Base-by-base conservation (phyloP, 2,113 vertebrate genomes). In the Melanocharis versteri region DNA sequence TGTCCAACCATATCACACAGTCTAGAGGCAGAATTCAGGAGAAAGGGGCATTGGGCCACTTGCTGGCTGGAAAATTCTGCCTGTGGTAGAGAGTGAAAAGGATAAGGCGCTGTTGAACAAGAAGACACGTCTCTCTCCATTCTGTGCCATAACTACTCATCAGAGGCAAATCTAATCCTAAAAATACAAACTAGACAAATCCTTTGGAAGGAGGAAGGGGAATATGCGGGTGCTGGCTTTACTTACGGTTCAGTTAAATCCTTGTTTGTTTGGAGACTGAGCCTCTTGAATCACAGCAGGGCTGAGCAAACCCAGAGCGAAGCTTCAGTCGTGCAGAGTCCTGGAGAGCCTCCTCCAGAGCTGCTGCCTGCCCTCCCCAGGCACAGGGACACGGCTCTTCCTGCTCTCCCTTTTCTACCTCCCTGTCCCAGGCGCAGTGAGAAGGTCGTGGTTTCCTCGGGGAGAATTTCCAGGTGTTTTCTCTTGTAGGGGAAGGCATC, bases 181-280 rank as follows among this genome's bases (percentile, higher is more conserved):
- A 83, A 90, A 91, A 89, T 42, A 87, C 77, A 92, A 92, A 92
- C 89, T 39, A 93, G 76, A 61, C 62, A 92, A 81, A 92, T 92
- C 68, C 68, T 78, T 77, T 91, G 91, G 80, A 94, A 94, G 80
- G 60, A 94, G 64, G 51, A 83, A 66, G 39, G 84, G 69, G 81
- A 89, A 80, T 70, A 70, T 64, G 42, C 0, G 1, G 47, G 68
- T 70, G 51, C 50, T 90, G 94, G 76, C 72, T 94, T 87, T 84
- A 33, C 84, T 87, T 87, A 44, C 24, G 47, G 56, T 77, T 87
- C 83, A 48, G 47, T 62, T 93, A 89, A 90, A 75, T 65, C 83
- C 42, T 47, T 81, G 50, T 92, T 93, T 95, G 71, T 93, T 81
- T 94, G 89, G 89, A 81, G 62, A 40, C 30, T 40, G 77, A 94